Evolutionary conservation across 2,888 invertebrate species (phyloP).

Genomic region (Syrphus vitripennis): DNA sequence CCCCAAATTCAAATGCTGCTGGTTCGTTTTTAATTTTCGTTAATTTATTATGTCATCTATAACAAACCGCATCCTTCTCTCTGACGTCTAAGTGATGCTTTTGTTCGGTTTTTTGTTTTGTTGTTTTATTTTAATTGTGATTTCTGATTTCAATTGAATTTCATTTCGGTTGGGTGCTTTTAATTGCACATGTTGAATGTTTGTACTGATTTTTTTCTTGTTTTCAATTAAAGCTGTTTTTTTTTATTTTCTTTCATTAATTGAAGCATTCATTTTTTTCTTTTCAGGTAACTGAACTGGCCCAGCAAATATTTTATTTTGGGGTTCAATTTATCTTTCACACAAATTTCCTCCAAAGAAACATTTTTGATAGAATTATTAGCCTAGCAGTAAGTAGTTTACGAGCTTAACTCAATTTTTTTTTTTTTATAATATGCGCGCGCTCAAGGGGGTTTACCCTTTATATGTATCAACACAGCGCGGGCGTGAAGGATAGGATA

Average conservation of each 20-base stretch:
- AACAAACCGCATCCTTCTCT: background rate
- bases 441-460: no score
- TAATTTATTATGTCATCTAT: conserved; percentile 65
- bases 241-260: background rate
- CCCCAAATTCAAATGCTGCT: conserved; percentile 21
- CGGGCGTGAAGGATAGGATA: no score
- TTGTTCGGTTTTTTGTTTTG: conserved; percentile 14
- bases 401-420: no score
- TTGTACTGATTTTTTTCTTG: background rate
- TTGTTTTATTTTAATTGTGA: conserved; percentile 45
- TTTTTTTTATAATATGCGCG: no score
- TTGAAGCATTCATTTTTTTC: background rate
- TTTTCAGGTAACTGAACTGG: background rate
- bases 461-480: no score
- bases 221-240: background rate
- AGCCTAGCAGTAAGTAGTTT: no score
- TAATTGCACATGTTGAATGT: conserved; percentile 30
- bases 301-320: background rate
- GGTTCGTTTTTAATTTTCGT: conserved; percentile 44
- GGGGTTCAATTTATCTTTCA: no score
- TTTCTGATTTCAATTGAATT: conserved; percentile 52
- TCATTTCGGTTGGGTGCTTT: conserved; percentile 58
- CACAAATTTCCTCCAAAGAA: no score
- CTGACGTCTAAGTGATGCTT: conserved; percentile 31
- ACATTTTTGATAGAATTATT: no score